Conservation (phyloP, 2,113 vertebrate genomes). For the Callipepla californica region DNA sequence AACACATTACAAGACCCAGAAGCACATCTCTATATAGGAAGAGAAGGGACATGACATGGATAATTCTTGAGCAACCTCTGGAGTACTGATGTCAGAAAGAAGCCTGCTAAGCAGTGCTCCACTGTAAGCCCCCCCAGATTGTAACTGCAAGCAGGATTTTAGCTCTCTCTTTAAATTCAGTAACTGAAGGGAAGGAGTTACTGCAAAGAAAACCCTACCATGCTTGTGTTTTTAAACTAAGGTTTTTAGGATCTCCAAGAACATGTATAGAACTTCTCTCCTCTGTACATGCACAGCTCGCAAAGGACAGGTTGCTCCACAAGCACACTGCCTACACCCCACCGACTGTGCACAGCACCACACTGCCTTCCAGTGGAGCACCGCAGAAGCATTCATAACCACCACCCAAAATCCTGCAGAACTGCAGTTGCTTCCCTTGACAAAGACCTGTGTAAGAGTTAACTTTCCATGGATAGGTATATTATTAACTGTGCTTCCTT, state of each 20-base stretch:
- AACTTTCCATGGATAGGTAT: not conserved
- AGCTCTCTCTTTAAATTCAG: not conserved
- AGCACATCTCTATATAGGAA: not conserved
- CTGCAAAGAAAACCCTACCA: not conserved
- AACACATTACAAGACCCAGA: not conserved
- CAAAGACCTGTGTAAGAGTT: rapidly evolving
- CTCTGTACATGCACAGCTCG: not conserved
- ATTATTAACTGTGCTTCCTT: not conserved
- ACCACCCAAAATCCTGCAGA: not conserved
- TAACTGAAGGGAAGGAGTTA: not conserved
- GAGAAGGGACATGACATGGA: not conserved
- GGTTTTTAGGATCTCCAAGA: not conserved
- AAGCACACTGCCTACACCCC: rapidly evolving
- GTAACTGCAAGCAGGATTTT: not conserved
- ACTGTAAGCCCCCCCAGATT: not conserved
- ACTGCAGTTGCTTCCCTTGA: not conserved
- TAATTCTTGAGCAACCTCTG: not conserved
- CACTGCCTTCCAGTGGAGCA: constrained; percentile 65
- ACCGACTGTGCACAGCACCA: not conserved
- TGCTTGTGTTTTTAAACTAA: not conserved
- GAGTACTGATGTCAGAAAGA: not conserved
- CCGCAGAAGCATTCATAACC: not conserved
- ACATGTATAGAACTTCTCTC: not conserved
- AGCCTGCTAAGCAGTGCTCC: not conserved
- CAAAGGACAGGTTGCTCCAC: rapidly evolving